Base-by-base conservation (phyloP, 1,140 invertebrate species). In the Drosophila sulfurigaster region DNA sequence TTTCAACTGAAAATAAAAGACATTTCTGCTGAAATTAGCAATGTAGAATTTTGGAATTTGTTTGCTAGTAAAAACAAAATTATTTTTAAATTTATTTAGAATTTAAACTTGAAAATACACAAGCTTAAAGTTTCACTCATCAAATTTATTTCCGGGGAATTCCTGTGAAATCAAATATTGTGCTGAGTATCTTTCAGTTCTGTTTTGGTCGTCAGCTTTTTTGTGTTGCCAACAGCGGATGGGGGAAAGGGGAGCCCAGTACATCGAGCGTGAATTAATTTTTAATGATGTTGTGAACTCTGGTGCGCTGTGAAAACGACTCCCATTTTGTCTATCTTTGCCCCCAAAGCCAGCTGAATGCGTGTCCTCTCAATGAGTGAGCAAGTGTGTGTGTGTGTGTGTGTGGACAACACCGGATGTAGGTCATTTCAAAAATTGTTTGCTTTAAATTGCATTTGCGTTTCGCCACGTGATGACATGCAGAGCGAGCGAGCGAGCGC, bases 251-350 rank as follows among this genome's bases (percentile, higher is more conserved):
- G 65, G 20, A 3, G 20, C 20, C 62, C 78, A 88, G 85, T 73
- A 81, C 85, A 89, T 89, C 78, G 85, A 89, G 85, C 85, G 85
- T 89, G 81, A 89, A 89, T 89, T 89, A 89, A 89, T 89, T 90
- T 89, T 89, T 89, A 89, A 89, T 89, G 85, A 89, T 85, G 85
- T 89, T 89, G 85, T 85, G 76, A 70, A 64, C 72, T 75, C 71
- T 79, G 54, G 75, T 62, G 78, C 69, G 76, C 67, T 51, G 64
- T 72, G 78, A 71, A 80, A 83, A 76, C 80, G 71, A 79, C 80
- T 89, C 57, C 64, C 75, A 81, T 80, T 88, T 78, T 76, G 74
- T 77, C 69, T 79, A 68, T 66, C 65, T 69, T 15, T 16, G 25
- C 15, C 49, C 35, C 35, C 11, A 49, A 60, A 54, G 49, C 54